phyloP scores from a whole-genome alignment of 2,888 invertebrate species.

The Petrolisthes manimaculis region DNA sequence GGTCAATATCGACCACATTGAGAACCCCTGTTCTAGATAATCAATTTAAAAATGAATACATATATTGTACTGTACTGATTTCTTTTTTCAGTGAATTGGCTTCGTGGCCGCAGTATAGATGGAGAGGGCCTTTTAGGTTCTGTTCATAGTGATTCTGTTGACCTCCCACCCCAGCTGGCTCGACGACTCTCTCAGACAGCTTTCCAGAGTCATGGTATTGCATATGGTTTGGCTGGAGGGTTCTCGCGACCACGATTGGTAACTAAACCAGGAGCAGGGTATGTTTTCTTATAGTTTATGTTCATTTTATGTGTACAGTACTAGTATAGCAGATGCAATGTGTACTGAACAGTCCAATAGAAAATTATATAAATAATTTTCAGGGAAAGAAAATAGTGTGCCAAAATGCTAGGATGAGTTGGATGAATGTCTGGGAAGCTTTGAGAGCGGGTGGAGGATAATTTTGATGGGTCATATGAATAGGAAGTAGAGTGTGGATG shows the following conservation, averaged over 20 bases:
- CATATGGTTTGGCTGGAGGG: constrained; percentile 41
- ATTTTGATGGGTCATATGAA: no score
- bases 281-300: constrained; percentile 6
- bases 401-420: no score
- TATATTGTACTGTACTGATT: neutral
- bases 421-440: no score
- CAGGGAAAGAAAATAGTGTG: no score
- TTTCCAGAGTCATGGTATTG: constrained; percentile 28
- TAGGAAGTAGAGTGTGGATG: no score
- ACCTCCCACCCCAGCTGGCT: constrained; percentile 44
- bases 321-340: neutral
- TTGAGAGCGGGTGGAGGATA: no score
- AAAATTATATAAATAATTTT: no score
- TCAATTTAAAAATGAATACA: neutral
- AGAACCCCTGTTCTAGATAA: neutral
- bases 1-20: no score
- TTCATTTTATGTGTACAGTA: neutral
- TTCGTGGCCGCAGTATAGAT: constrained; percentile 43
- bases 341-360: neutral
- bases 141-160: constrained; percentile 13
- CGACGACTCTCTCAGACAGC: constrained; percentile 30
- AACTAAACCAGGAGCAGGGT: constrained; percentile 62
- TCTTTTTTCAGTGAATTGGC: constrained; percentile 42
- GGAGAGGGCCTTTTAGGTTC: constrained; percentile 9
- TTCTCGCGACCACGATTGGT: constrained; percentile 50